Evolutionary conservation across 2,888 invertebrate species (phyloP).

Genomic region (Oxycera nigricornis): DNA sequence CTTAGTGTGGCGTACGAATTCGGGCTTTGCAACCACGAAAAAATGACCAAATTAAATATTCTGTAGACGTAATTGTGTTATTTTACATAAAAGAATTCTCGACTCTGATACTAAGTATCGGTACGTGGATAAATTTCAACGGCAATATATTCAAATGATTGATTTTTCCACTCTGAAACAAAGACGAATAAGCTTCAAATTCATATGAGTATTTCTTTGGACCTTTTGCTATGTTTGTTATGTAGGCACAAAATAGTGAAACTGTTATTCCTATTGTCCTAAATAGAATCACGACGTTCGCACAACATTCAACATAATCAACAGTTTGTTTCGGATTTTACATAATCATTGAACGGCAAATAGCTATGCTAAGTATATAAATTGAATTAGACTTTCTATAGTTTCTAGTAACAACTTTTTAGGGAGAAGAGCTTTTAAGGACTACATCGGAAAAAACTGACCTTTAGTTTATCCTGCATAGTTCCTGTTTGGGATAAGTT

Average conservation of each 20-base stretch:
- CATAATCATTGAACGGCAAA: too few species aligned
- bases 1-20: background rate
- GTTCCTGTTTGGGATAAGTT: too few species aligned
- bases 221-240: background rate
- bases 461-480: too few species aligned
- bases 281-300: background rate
- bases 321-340: background rate
- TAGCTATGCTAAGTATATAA: too few species aligned
- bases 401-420: too few species aligned
- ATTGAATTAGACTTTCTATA: too few species aligned
- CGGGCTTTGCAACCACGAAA: background rate
- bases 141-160: slow-evolving; percentile 39
- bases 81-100: slow-evolving; percentile 37
- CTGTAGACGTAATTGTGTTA: slow-evolving; percentile 32
- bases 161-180: slow-evolving; percentile 20
- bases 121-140: slow-evolving; percentile 38
- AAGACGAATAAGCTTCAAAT: background rate
- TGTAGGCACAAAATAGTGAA: background rate
- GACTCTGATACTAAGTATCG: slow-evolving; percentile 32
- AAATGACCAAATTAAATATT: slow-evolving; percentile 34
- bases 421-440: too few species aligned
- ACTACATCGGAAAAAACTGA: too few species aligned
- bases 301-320: background rate
- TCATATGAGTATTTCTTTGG: too few species aligned
- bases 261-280: background rate